A percentile compares a stretch with the other conserved stretches of the same genome.
Conservation (phyloP, 2,888 invertebrate genomes). For the Caenorhabditis plicata region DNA sequence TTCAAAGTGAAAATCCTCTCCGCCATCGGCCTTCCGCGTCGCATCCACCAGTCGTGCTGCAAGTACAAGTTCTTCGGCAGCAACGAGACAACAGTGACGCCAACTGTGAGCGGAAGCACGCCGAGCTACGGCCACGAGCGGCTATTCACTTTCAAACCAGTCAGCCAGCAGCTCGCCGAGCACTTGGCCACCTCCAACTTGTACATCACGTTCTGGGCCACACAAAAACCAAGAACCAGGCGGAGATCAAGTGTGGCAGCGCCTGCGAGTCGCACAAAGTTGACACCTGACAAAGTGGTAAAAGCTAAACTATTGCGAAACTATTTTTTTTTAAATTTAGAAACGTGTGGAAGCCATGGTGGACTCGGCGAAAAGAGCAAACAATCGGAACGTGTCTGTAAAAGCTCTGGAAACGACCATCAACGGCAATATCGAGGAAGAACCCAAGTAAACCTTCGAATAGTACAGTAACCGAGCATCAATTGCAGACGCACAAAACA, state of each 20-base stretch:
- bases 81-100: slow-evolving; percentile 47
- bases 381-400: slow-evolving; percentile 38
- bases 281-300: slow-evolving; percentile 15
- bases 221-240: slow-evolving; percentile 62
- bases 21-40: slow-evolving; percentile 69
- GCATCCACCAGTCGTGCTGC: slow-evolving; percentile 68
- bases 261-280: slow-evolving; percentile 6
- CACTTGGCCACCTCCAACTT: slow-evolving; percentile 68
- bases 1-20: slow-evolving; percentile 70
- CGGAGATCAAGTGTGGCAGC: slow-evolving; percentile 19
- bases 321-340: slow-evolving; percentile 33
- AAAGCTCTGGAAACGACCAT: slow-evolving; percentile 38
- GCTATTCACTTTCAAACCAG: slow-evolving; percentile 67
- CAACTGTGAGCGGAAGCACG: slow-evolving; percentile 67
- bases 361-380: slow-evolving; percentile 27
- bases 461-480: no score
- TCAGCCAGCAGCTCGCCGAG: slow-evolving; percentile 68
- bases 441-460: slow-evolving; percentile 9
- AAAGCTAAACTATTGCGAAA: neutral
- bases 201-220: slow-evolving; percentile 70
- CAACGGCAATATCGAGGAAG: slow-evolving; percentile 14
- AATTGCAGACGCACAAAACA: no score
- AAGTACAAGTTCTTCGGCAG: slow-evolving; percentile 70
- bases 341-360: slow-evolving; percentile 35
- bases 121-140: slow-evolving; percentile 69